A percentile compares a stretch with the other conserved stretches of the same genome.
Evolutionary conservation across 2,113 vertebrate species (phyloP).

Genomic region (Propithecus coquereli): DNA sequence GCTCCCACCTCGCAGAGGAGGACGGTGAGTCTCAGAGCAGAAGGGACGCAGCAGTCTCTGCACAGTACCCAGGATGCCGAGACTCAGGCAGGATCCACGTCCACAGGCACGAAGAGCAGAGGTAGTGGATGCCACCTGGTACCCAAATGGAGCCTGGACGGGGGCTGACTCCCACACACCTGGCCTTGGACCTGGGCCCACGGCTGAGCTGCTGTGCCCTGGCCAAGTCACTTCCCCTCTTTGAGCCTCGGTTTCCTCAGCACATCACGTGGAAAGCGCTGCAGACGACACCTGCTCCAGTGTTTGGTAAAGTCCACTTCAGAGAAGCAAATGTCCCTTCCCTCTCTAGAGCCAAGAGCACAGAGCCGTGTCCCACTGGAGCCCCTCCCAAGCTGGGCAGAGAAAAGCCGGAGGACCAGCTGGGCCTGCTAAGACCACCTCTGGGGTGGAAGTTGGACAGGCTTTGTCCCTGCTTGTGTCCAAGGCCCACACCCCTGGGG

Average conservation of each 20-base stretch:
- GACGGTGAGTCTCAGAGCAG: not conserved
- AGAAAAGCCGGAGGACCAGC: not conserved
- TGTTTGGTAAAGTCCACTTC: not conserved
- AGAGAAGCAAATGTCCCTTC: not conserved
- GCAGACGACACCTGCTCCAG: not conserved
- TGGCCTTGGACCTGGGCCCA: not conserved
- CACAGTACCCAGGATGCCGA: not conserved
- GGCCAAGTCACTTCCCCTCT: not conserved
- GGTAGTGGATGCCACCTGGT: not conserved
- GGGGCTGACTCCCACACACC: not conserved
- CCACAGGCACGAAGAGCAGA: not conserved
- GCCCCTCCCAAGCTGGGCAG: not conserved
- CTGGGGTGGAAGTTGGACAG: not conserved
- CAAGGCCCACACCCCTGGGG: not conserved
- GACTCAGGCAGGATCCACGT: not conserved
- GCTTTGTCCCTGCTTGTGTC: not conserved
- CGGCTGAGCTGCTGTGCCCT: not conserved
- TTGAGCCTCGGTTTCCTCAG: not conserved
- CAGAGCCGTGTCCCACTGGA: not conserved
- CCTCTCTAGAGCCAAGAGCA: not conserved
- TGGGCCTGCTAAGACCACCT: not conserved
- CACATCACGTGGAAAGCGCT: not conserved
- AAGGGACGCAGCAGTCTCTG: not conserved
- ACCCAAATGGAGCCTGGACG: not conserved
- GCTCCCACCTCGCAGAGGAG: not conserved